These are phyloP conservation scores for Trididemnum nubilum DNA, from an alignment of 23 tunicate genomes.

Conservation along the genomic window DNA sequence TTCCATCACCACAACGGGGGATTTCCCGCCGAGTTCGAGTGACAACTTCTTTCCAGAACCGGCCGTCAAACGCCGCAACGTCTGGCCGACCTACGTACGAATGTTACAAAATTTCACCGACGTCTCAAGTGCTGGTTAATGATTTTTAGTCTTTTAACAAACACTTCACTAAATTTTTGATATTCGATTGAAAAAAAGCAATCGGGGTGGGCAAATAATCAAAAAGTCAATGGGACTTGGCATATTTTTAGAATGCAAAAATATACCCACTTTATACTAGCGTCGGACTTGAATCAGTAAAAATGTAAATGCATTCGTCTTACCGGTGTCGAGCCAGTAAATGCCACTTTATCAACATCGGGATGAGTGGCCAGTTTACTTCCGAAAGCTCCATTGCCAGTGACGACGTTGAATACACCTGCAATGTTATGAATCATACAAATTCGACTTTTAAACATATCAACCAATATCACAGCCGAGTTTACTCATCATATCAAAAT, in stretches of 20 bases:
- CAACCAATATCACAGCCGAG: too few species aligned
- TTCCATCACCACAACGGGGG: slow-evolving; percentile 93
- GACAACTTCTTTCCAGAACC: slow-evolving; percentile 92
- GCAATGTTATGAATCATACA: neutral
- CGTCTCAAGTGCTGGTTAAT: neutral
- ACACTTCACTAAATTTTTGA: neutral
- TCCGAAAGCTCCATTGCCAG: slow-evolving; percentile 96
- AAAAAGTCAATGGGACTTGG: too few species aligned
- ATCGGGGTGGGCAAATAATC: too few species aligned
- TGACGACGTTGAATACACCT: slow-evolving; percentile 98
- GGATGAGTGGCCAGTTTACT: slow-evolving; percentile 84
- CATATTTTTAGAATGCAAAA: too few species aligned
- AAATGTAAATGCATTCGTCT: too few species aligned
- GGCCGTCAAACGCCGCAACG: slow-evolving; percentile 78
- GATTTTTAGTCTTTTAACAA: neutral
- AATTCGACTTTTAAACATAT: too few species aligned
- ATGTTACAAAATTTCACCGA: neutral
- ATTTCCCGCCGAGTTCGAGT: slow-evolving; percentile 94
- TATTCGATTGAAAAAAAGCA: neutral
- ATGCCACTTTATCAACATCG: slow-evolving; percentile 97
- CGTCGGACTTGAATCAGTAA: too few species aligned
- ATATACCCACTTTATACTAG: too few species aligned
- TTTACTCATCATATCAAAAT: too few species aligned
- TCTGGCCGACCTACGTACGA: slow-evolving; percentile 74
- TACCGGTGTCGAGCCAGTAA: slow-evolving; percentile 93